phyloP scores from a whole-genome alignment of 2,113 vertebrate genomes.

The Solea senegalensis region DNA sequence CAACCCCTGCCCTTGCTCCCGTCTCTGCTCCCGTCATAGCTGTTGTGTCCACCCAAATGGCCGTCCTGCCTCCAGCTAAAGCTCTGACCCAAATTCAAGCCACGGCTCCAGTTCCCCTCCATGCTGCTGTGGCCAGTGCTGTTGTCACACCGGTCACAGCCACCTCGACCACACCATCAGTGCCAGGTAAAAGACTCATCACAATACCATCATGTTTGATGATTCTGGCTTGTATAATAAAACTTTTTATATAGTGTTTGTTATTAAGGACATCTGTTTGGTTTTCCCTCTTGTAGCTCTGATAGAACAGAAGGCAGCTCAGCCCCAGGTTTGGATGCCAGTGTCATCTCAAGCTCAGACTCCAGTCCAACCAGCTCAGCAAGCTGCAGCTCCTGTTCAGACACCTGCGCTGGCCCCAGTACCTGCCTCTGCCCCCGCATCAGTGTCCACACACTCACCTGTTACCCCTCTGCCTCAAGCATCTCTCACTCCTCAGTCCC shows the following conservation, averaged over 20 bases:
- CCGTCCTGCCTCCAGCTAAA: slow-evolving; percentile 43
- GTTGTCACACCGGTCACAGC: slow-evolving; percentile 77
- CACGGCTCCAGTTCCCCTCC: slow-evolving; percentile 47
- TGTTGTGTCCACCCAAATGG: slow-evolving; percentile 53
- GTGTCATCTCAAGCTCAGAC: slow-evolving; percentile 52
- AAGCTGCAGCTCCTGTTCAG: slow-evolving; percentile 62
- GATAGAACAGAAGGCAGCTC: slow-evolving; percentile 61
- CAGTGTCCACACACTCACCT: slow-evolving; percentile 39
- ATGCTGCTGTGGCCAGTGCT: slow-evolving; percentile 58
- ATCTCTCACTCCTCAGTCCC: slow-evolving; percentile 58
- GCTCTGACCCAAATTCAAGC: slow-evolving; percentile 53
- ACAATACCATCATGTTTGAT: background rate
- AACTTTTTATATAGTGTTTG: background rate
- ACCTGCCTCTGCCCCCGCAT: slow-evolving; percentile 15
- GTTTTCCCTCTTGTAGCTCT: slow-evolving; percentile 45
- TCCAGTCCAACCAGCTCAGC: slow-evolving; percentile 68
- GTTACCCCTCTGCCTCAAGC: slow-evolving; percentile 41
- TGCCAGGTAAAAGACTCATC: slow-evolving; percentile 81
- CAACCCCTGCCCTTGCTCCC: slow-evolving; percentile 51
- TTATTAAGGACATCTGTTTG: background rate
- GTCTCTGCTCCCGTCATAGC: slow-evolving; percentile 58
- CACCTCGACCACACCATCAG: slow-evolving; percentile 83
- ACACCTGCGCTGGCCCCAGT: slow-evolving; percentile 32
- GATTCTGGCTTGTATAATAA: background rate
- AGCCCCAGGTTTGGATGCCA: slow-evolving; percentile 64